Evolutionary conservation across 2,797 vertebrate genomes (phyloP).

Genomic region (Meda fulgida): DNA sequence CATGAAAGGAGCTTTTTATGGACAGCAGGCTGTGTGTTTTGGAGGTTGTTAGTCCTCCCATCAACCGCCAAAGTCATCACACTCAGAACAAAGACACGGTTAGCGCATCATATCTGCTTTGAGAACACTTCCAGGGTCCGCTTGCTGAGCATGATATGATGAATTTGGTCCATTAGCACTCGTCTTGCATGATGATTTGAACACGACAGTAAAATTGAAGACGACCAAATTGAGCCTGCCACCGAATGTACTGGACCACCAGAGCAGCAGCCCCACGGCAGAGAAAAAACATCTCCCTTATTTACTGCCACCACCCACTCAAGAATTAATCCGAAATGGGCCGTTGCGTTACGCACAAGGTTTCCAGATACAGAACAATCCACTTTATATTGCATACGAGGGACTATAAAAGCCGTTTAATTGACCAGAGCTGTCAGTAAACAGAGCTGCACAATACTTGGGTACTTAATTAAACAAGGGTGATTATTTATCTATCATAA

Average conservation of each 20-base stretch:
- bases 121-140: background rate
- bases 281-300: constrained; percentile 10
- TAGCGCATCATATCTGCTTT: constrained; percentile 15
- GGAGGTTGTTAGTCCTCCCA: constrained; percentile 49
- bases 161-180: background rate
- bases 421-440: constrained; percentile 2
- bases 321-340: constrained; percentile 18
- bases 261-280: constrained; percentile 5
- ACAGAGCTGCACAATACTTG: constrained; percentile 18
- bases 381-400: background rate
- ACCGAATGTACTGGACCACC: constrained; percentile 28
- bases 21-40: constrained; percentile 54
- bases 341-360: background rate
- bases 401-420: constrained; percentile 18
- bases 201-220: background rate
- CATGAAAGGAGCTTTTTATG: constrained; percentile 50
- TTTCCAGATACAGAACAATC: constrained; percentile 25
- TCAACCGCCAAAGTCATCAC: constrained; percentile 60
- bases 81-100: constrained; percentile 55
- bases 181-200: background rate
- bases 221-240: background rate
- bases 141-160: background rate
- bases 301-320: constrained; percentile 17
- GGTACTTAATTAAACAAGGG: background rate
- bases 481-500: background rate